Conservation (phyloP, 2,113 vertebrate genomes). For the Ceuthmochares aereus region DNA sequence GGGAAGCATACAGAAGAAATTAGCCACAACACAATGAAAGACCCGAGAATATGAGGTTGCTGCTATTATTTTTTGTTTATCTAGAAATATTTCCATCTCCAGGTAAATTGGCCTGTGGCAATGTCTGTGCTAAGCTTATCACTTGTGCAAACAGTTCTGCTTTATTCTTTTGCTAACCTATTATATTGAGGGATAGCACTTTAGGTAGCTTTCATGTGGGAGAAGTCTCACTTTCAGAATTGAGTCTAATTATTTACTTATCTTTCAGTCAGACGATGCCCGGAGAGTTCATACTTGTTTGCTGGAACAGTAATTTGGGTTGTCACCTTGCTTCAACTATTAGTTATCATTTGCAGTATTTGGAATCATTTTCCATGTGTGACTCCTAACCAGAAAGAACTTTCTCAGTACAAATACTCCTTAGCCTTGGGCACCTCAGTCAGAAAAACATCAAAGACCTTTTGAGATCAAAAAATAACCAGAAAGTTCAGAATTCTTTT, state of each 20-base stretch:
- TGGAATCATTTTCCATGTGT: neutral
- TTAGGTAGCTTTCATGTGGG: neutral
- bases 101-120: neutral
- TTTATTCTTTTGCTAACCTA: neutral
- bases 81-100: neutral
- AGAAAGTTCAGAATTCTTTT: neutral
- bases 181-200: neutral
- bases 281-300: neutral
- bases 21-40: neutral
- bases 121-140: neutral
- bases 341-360: neutral
- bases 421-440: neutral
- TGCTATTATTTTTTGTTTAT: neutral
- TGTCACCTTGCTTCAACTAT: neutral
- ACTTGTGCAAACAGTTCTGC: neutral
- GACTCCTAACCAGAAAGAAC: neutral
- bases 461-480: neutral
- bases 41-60: neutral
- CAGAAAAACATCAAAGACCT: neutral
- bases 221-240: neutral
- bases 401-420: neutral
- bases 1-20: neutral
- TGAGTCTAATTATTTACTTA: constrained; percentile 4
- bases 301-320: neutral
- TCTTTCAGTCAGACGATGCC: neutral